Percentiles rank a stretch among this genome's conserved stretches.
Conservation (phyloP, 2,888 invertebrate species). For the Folsomia candida region DNA sequence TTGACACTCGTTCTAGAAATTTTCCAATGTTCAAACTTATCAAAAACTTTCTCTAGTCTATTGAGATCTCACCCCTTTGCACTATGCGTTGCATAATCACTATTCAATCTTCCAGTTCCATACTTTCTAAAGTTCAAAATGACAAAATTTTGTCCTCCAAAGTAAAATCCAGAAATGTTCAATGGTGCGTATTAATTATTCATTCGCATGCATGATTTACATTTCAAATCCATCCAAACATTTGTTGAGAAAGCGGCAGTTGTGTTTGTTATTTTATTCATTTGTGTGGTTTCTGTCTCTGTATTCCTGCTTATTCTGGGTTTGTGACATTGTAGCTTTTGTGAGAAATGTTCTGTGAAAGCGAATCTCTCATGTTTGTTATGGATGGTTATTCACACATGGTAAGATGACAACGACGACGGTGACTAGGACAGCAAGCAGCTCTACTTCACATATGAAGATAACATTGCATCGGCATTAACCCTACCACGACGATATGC, state of each 20-base stretch:
- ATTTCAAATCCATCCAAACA: not conserved
- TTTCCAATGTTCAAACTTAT: no score
- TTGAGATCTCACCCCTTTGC: no score
- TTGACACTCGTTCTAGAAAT: no score
- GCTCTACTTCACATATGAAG: not conserved
- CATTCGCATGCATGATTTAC: not conserved
- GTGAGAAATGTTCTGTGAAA: slow-evolving; percentile 1
- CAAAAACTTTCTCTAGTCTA: no score
- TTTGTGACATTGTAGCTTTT: not conserved
- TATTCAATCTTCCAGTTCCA: no score
- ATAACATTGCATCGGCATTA: not conserved
- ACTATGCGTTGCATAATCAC: no score
- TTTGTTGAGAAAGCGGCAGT: not conserved
- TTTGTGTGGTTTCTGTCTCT: not conserved
- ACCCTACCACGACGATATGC: not conserved
- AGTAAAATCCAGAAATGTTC: not conserved
- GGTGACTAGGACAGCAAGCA: not conserved
- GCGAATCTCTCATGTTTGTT: slow-evolving; percentile 9
- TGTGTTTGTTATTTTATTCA: not conserved
- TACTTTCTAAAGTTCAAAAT: not conserved
- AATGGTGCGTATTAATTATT: not conserved
- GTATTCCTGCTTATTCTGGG: no score
- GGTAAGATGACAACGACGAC: not conserved
- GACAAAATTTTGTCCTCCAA: not conserved
- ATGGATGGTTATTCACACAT: slow-evolving; percentile 15